These are phyloP conservation scores for Desmophyllum pertusum DNA, from an alignment of 92 coral and sea anemone species.

Conservation along the genomic window DNA sequence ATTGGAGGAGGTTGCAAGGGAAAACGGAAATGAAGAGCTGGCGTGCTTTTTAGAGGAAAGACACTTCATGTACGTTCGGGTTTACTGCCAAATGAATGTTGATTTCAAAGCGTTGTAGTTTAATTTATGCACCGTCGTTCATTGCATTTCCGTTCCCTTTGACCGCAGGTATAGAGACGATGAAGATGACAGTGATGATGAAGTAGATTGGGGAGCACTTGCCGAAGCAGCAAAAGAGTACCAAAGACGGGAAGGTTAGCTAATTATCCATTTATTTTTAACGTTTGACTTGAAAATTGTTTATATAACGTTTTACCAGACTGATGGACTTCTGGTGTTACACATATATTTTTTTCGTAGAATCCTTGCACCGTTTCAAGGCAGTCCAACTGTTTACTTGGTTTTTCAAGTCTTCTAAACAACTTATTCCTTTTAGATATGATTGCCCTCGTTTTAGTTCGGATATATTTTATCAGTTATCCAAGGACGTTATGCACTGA, in stretches of 20 bases:
- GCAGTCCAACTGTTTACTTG: neutral
- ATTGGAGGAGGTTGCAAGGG: constrained; percentile 34
- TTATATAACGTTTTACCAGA: too few species aligned
- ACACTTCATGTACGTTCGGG: constrained; percentile 16
- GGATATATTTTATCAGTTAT: too few species aligned
- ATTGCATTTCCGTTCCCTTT: neutral
- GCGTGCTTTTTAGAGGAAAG: constrained; percentile 20
- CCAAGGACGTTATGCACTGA: too few species aligned
- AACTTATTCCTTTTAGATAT: too few species aligned
- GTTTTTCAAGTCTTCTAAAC: neutral
- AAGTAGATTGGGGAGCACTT: constrained; percentile 32
- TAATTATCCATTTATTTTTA: neutral
- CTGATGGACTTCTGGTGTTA: too few species aligned
- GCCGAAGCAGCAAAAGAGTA: constrained; percentile 11
- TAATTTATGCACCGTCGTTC: neutral
- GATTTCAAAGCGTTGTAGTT: neutral
- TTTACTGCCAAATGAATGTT: neutral
- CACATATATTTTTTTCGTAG: too few species aligned
- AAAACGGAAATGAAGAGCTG: constrained; percentile 22
- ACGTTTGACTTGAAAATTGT: too few species aligned
- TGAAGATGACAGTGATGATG: constrained; percentile 35
- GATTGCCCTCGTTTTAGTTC: too few species aligned
- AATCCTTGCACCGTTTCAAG: too few species aligned
- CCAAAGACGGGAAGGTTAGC: constrained; percentile 8
- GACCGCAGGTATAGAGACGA: neutral